Conservation (phyloP, 2,113 vertebrate genomes). For the Poicephalus meyeri region DNA sequence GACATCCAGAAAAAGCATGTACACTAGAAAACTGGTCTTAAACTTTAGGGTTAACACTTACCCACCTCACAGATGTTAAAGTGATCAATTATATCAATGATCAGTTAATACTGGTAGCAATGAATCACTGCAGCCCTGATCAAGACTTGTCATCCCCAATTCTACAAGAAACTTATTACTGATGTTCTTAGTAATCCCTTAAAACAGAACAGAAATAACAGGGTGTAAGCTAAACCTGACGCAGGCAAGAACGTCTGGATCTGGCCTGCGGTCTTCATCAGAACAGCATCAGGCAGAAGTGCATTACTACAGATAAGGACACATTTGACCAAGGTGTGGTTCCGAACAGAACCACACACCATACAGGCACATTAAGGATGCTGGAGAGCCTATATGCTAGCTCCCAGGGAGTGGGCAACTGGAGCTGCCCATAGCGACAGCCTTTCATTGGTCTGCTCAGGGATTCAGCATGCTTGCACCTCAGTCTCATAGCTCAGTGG, state of each 20-base stretch:
- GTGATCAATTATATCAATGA: not conserved
- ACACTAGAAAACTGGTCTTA: not conserved
- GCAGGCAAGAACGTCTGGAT: not conserved
- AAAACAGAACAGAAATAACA: not conserved
- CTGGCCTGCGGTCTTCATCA: not conserved
- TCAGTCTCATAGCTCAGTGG: not conserved
- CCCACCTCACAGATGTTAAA: not conserved
- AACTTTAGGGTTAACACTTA: not conserved
- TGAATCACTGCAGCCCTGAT: not conserved
- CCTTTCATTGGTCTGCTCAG: not conserved
- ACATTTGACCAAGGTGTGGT: not conserved
- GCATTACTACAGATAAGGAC: not conserved
- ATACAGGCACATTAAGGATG: not conserved
- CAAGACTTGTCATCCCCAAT: not conserved
- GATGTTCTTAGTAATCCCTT: not conserved
- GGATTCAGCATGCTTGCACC: not conserved
- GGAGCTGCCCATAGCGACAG: not conserved
- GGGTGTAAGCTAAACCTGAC: not conserved
- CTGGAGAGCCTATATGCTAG: not conserved
- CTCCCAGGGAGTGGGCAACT: not conserved
- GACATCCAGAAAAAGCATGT: not conserved
- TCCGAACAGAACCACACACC: not conserved
- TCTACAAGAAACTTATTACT: not conserved
- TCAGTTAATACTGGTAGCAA: not conserved
- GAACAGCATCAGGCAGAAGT: not conserved